Percentiles rank a stretch among this genome's conserved stretches.
phyloP scores from a whole-genome alignment of 2,797 vertebrate genomes.

The Danio aesculapii region DNA sequence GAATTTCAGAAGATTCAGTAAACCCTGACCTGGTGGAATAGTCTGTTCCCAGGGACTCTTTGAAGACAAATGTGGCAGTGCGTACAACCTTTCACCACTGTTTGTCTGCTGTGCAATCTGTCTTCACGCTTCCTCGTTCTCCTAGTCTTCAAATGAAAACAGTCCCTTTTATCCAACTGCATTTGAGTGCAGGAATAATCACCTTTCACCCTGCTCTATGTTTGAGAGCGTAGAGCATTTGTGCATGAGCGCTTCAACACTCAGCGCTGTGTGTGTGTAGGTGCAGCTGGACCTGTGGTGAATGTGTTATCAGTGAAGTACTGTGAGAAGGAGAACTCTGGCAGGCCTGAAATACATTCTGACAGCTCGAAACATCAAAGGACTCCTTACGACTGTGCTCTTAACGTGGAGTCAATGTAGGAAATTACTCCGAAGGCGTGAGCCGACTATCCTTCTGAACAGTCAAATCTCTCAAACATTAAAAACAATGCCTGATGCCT shows the following conservation, averaged over 20 bases:
- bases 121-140: slow-evolving; percentile 56
- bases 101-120: slow-evolving; percentile 51
- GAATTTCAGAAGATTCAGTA: slow-evolving; percentile 2
- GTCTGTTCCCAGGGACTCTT: slow-evolving; percentile 53
- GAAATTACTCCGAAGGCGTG: slow-evolving; percentile 75
- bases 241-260: neutral
- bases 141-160: slow-evolving; percentile 49
- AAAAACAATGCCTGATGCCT: slow-evolving; percentile 23
- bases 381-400: slow-evolving; percentile 73
- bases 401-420: slow-evolving; percentile 76
- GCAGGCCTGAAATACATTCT: slow-evolving; percentile 79
- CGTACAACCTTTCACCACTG: slow-evolving; percentile 54
- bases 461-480: slow-evolving; percentile 50
- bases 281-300: slow-evolving; percentile 60
- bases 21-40: slow-evolving; percentile 28
- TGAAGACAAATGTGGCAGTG: slow-evolving; percentile 55
- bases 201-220: slow-evolving; percentile 51
- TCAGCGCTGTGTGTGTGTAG: slow-evolving; percentile 41
- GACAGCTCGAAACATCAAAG: slow-evolving; percentile 82
- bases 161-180: slow-evolving; percentile 44
- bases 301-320: slow-evolving; percentile 74
- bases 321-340: slow-evolving; percentile 73
- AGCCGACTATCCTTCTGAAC: slow-evolving; percentile 55
- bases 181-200: slow-evolving; percentile 58
- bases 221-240: slow-evolving; percentile 26